phyloP scores from a whole-genome alignment of 92 coral and sea anemone species.

The Zoanthus sansibaricus region DNA sequence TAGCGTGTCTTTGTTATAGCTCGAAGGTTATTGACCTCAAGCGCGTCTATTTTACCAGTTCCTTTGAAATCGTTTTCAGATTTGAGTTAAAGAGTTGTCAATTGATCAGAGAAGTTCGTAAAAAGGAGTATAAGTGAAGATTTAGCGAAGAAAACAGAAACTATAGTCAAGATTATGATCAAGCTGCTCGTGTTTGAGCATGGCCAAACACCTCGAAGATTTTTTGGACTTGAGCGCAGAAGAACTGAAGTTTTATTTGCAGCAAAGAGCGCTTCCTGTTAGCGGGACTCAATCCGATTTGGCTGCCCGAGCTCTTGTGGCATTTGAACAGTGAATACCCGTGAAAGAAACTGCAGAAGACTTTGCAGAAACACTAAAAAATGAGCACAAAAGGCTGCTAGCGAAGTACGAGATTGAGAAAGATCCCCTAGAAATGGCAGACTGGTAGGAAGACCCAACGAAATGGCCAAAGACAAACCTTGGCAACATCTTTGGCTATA shows the following conservation, averaged over 20 bases:
- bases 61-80: conserved; percentile 25
- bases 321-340: conserved; percentile 50
- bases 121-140: conserved; percentile 30
- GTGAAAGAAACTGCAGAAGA: conserved; percentile 51
- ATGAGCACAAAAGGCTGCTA: conserved; percentile 34
- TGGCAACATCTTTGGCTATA: conserved; percentile 52
- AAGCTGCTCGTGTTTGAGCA: conserved; percentile 18
- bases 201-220: conserved; percentile 25
- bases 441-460: conserved; percentile 53
- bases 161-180: conserved; percentile 10
- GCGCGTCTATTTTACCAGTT: conserved; percentile 27
- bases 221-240: conserved; percentile 7
- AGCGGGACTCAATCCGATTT: conserved; percentile 47
- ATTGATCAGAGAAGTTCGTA: conserved; percentile 24
- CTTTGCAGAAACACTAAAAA: conserved; percentile 35
- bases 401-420: conserved; percentile 31
- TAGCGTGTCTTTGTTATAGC: conserved; percentile 20
- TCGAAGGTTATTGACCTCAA: conserved; percentile 21
- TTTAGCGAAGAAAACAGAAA: conserved; percentile 16
- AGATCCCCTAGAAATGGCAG: conserved; percentile 47
- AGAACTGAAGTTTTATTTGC: conserved; percentile 20
- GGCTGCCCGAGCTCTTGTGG: conserved; percentile 65
- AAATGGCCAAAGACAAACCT: conserved; percentile 48
- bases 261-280: conserved; percentile 11
- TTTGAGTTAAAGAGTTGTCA: conserved; percentile 27